Conservation (phyloP, 1,140 invertebrate species). For the Habropoda laboriosa region DNA sequence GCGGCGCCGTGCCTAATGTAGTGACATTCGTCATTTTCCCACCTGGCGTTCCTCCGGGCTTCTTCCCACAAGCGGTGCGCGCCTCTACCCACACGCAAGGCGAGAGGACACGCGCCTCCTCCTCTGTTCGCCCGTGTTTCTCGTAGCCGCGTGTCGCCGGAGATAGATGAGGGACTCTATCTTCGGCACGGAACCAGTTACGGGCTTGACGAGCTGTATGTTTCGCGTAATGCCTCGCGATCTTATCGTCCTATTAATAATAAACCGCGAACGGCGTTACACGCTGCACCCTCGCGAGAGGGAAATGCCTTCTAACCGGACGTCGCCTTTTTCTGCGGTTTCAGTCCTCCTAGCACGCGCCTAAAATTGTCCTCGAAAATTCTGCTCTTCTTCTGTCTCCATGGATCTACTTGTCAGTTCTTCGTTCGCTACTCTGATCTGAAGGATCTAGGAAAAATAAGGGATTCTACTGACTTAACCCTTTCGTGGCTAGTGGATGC, state of each 20-base stretch:
- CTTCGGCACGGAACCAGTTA: constrained; percentile 68
- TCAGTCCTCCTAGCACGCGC: constrained; percentile 38
- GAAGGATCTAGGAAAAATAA: too few species aligned
- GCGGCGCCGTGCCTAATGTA: constrained; percentile 33
- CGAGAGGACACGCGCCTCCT: background rate
- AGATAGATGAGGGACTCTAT: constrained; percentile 69
- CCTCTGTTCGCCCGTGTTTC: constrained; percentile 44
- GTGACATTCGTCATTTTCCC: constrained; percentile 63
- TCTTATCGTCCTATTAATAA: constrained; percentile 75
- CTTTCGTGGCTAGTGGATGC: too few species aligned
- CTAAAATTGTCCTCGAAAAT: constrained; percentile 3
- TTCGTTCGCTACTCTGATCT: background rate
- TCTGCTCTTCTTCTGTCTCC: background rate
- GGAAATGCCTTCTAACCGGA: constrained; percentile 15
- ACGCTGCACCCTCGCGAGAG: constrained; percentile 43
- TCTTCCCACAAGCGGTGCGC: constrained; percentile 38
- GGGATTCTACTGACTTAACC: too few species aligned
- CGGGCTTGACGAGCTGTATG: constrained; percentile 67
- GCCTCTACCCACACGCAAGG: constrained; percentile 24
- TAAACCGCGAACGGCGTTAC: constrained; percentile 66
- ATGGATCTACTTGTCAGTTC: too few species aligned
- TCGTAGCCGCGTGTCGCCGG: constrained; percentile 52
- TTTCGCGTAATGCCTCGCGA: constrained; percentile 70
- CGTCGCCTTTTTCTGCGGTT: constrained; percentile 40
- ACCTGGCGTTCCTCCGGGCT: constrained; percentile 34